Conservation (phyloP, 2,113 vertebrate genomes). For the Carettochelys insculpta region DNA sequence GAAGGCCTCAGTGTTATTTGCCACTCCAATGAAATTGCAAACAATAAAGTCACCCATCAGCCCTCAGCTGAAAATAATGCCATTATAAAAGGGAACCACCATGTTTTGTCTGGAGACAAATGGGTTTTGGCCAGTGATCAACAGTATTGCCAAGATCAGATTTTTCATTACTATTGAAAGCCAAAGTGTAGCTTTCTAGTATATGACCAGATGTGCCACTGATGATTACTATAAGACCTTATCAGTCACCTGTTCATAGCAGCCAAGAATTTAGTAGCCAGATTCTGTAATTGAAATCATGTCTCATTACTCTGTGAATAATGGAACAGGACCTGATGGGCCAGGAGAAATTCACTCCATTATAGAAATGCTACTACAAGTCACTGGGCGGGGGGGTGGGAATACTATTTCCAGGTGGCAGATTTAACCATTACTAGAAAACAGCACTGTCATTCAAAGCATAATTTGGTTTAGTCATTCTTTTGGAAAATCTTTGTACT, state of each 20-base stretch:
- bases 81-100: neutral
- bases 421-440: neutral
- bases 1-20: neutral
- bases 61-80: neutral
- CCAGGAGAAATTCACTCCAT: neutral
- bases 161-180: neutral
- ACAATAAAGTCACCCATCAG: neutral
- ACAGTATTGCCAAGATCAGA: neutral
- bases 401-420: neutral
- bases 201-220: neutral
- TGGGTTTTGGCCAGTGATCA: neutral
- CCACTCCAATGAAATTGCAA: neutral
- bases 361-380: neutral
- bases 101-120: neutral
- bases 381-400: too few relatives aligned
- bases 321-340: neutral
- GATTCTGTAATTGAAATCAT: accelerated
- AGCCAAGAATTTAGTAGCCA: neutral
- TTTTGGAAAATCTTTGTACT: neutral
- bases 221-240: neutral
- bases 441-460: neutral
- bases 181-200: neutral
- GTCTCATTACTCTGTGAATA: neutral
- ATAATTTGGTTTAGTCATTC: neutral
- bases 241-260: neutral